Base-by-base conservation (phyloP, 2,113 vertebrate genomes). In the Scolopax mira region DNA sequence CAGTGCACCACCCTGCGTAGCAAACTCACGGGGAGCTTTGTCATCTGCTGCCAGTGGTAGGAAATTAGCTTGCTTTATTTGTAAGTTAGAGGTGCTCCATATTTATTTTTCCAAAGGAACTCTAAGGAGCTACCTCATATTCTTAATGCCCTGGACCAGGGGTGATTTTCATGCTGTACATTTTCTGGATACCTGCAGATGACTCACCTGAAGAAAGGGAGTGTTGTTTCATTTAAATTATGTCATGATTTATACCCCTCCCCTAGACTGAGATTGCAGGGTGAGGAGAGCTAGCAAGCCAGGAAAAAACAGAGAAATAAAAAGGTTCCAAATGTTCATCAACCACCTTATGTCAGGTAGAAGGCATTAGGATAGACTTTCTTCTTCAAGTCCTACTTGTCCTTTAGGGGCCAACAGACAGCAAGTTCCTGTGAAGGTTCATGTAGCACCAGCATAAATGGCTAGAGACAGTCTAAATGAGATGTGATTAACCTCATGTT, bases 101-200 rank as follows among this genome's bases (percentile, higher is more conserved):
- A 60, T 71, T 64, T 90, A 51, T 84, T 90, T 94, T 79, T 89
- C 49, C 21, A 21, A 69, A 92, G 25, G 28, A 79, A 42, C 11
- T 46, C 21, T 72, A 35, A 79, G 21, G 14, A 91, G 6, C n/a
- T 79, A 37, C 25, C 67, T 71, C n/a, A 13, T 73, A 28, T 30
- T 92, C 58, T 80, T 65, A 89, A 89, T 39, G 48, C 49, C 19
- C 35, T 65, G 58, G 82, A 86, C 28, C 1, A 1, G 48, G 83
- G 16, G 22, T 49, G 35, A 39, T 89, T 84, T 80, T 79, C 65
- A 79, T 16, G 1, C 69, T 75, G 49, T 60, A 60, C 44, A 42
- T 96, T 92, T 90, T 90, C 73, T 85, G 66, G 37, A 96, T 89
- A 89, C 67, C 80, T 82, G 37, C 19, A 90, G 48, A 54, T 93